phyloP scores from a whole-genome alignment of 35 echinoderm and acorn worm species.

The Apostichopus parvimensis region DNA sequence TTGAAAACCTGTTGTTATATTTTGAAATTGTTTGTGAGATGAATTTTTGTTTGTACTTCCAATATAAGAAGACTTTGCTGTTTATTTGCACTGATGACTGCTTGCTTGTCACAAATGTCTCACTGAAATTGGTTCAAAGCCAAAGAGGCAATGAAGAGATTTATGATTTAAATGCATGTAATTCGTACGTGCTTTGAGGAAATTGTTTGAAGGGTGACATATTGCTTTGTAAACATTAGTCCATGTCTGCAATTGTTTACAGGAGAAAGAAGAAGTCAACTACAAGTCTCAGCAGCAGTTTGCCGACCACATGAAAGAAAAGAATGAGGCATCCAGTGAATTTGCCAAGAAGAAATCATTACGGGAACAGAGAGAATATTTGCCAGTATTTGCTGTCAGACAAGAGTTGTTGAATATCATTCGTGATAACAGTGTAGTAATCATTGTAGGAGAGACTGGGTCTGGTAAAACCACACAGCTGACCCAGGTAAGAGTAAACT shows the following conservation, averaged over 20 bases:
- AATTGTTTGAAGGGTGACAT: too few species aligned
- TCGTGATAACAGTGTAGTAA: constrained; percentile 89
- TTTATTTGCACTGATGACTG: too few species aligned
- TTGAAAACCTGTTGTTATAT: too few species aligned
- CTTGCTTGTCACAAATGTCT: too few species aligned
- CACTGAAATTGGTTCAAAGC: too few species aligned
- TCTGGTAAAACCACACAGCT: constrained; percentile 98
- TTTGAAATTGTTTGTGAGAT: too few species aligned
- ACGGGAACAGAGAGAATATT: constrained; percentile 82
- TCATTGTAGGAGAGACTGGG: constrained; percentile 98
- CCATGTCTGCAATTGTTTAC: not conserved
- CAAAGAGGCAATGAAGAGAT: too few species aligned
- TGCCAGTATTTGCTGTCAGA: constrained; percentile 84
- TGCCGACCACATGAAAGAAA: constrained; percentile 99
- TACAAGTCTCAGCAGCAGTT: constrained; percentile 99
- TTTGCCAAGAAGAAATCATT: constrained; percentile 90
- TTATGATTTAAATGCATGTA: too few species aligned
- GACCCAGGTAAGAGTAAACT: constrained; percentile 72
- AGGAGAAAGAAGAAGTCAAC: constrained; percentile 82
- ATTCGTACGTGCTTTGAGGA: too few species aligned
- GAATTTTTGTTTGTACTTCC: too few species aligned
- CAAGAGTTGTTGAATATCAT: constrained; percentile 89
- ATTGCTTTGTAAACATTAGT: too few species aligned
- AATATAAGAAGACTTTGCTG: too few species aligned
- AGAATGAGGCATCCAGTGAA: constrained; percentile 90